Conservation (phyloP, 2,113 vertebrate genomes). For the Trematocara zebra region DNA sequence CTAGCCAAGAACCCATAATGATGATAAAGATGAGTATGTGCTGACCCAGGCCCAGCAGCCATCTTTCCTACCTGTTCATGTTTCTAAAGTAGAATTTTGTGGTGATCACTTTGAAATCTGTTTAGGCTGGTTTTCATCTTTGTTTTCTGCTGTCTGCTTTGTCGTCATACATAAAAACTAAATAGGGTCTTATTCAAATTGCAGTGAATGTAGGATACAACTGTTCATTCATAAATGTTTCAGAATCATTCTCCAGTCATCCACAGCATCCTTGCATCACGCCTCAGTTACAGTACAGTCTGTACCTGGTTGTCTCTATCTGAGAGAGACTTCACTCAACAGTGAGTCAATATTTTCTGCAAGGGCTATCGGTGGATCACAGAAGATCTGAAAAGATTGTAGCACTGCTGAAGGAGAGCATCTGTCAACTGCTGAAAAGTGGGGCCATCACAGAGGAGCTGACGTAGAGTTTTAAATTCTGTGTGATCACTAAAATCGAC, state of each 20-base stretch:
- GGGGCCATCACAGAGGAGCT: not conserved
- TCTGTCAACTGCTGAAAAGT: not conserved
- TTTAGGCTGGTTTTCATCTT: not conserved
- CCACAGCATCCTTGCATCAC: not conserved
- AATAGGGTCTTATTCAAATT: not conserved
- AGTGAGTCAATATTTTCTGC: not conserved
- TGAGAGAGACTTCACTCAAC: not conserved
- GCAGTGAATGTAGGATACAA: not conserved
- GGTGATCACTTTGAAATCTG: not conserved
- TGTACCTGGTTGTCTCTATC: not conserved
- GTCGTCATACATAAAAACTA: not conserved
- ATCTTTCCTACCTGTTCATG: not conserved
- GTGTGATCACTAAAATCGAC: not conserved
- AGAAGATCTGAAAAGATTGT: not conserved
- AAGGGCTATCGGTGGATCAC: not conserved
- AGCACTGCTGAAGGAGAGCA: not conserved
- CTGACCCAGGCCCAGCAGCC: not conserved
- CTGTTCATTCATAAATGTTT: not conserved
- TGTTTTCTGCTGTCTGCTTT: not conserved
- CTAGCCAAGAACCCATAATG: not conserved
- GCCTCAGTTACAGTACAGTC: not conserved
- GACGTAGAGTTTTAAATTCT: not conserved
- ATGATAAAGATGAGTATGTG: not conserved
- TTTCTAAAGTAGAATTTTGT: not conserved
- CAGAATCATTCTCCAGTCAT: not conserved